Evolutionary conservation across 2,113 vertebrate species (phyloP).

Genomic region (Microtus pennsylvanicus): DNA sequence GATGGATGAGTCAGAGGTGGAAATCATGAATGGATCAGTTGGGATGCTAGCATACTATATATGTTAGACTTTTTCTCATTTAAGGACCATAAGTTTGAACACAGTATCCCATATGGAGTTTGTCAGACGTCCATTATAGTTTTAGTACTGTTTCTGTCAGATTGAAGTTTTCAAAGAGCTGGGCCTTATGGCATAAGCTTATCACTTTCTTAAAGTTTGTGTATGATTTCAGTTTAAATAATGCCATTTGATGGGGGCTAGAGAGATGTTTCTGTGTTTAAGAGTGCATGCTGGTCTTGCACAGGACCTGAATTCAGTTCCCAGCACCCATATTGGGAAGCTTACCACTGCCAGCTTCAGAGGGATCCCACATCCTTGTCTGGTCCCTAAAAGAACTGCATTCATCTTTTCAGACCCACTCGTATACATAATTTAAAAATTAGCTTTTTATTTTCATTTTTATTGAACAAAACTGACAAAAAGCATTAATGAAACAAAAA

Average conservation of each 20-base stretch:
- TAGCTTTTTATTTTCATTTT: background rate
- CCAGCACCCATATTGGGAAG: background rate
- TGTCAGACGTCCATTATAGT: constrained; percentile 23
- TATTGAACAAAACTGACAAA: constrained; percentile 61
- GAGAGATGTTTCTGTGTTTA: background rate
- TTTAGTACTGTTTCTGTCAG: constrained; percentile 32
- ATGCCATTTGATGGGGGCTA: background rate
- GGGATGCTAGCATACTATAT: constrained; percentile 41
- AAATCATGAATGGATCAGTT: constrained; percentile 45
- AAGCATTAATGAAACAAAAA: constrained; percentile 76
- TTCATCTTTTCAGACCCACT: background rate
- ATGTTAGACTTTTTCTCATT: background rate
- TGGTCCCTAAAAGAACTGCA: background rate
- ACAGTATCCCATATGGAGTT: background rate
- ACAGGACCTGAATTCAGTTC: background rate
- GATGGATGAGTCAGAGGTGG: constrained; percentile 3
- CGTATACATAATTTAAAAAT: background rate
- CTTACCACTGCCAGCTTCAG: background rate
- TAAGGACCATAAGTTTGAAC: background rate
- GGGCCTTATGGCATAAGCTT: constrained; percentile 25
- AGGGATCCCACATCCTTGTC: background rate
- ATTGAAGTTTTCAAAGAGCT: constrained; percentile 38
- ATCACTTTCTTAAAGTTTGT: constrained; percentile 20
- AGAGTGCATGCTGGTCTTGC: background rate
- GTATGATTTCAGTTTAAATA: constrained; percentile 35